Conservation (phyloP, 2,888 invertebrate species). For the Cylloceria caligata region DNA sequence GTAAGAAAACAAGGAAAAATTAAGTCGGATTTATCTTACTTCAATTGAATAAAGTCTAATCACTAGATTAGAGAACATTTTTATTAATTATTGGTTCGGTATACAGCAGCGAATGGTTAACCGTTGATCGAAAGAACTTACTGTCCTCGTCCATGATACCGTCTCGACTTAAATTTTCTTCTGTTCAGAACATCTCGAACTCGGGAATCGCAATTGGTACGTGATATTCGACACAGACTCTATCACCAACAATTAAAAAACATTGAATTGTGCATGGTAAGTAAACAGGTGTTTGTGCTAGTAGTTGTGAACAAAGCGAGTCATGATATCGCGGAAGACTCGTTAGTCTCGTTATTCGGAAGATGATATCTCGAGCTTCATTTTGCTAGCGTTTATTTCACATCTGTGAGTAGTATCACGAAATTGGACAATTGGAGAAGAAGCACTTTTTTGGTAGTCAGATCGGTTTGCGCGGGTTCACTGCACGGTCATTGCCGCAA, state of each 20-base stretch:
- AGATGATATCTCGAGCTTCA: neutral
- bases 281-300: slow-evolving; percentile 21
- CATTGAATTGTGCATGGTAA: slow-evolving; percentile 19
- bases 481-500: neutral
- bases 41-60: neutral
- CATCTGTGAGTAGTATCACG: neutral
- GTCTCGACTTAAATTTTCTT: neutral
- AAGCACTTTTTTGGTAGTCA: neutral
- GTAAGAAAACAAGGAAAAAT: too few relatives aligned
- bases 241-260: slow-evolving; percentile 33
- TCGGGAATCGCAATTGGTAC: neutral
- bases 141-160: slow-evolving; percentile 58
- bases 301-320: neutral
- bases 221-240: neutral
- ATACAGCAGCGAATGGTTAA: neutral
- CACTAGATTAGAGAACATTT: neutral
- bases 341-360: neutral
- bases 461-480: neutral
- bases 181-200: slow-evolving; percentile 8
- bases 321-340: neutral
- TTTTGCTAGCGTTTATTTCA: neutral
- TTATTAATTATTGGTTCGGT: neutral
- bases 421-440: neutral
- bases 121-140: slow-evolving; percentile 18
- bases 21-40: too few relatives aligned